phyloP scores from a whole-genome alignment of 2,797 vertebrate species.

The Botia kubotai region DNA sequence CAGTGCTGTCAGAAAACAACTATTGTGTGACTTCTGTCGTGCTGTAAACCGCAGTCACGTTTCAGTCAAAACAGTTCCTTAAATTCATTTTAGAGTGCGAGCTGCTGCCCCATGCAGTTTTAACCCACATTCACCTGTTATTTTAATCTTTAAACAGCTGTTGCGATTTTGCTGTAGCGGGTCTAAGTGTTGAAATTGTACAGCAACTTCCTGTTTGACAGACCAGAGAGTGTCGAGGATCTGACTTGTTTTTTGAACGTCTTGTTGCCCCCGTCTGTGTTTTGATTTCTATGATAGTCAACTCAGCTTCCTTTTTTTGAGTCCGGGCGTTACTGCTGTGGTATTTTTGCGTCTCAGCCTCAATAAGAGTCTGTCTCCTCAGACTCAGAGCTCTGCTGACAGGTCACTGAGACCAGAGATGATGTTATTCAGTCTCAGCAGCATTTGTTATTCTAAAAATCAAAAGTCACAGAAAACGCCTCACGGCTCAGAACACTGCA shows the following conservation, averaged over 20 bases:
- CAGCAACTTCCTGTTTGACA: slow-evolving; percentile 7
- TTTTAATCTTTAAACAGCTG: too few relatives aligned
- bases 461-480: slow-evolving; percentile 49
- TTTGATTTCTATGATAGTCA: neutral
- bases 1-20: too few relatives aligned
- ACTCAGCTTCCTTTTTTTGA: slow-evolving; percentile 17
- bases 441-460: slow-evolving; percentile 56
- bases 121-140: too few relatives aligned
- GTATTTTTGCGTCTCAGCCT: slow-evolving; percentile 17
- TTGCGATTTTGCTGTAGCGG: too few relatives aligned
- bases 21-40: too few relatives aligned
- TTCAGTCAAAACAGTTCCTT: too few relatives aligned
- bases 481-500: slow-evolving; percentile 42
- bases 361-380: slow-evolving; percentile 29
- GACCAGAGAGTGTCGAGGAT: neutral
- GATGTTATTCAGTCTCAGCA: slow-evolving; percentile 40
- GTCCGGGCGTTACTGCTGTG: slow-evolving; percentile 6
- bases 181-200: neutral
- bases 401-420: slow-evolving; percentile 50
- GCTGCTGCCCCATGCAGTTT: too few relatives aligned
- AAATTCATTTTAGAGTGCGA: too few relatives aligned
- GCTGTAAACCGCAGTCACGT: too few relatives aligned
- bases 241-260: slow-evolving; percentile 19
- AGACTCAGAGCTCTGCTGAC: slow-evolving; percentile 42
- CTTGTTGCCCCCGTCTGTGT: neutral